phyloP scores from a whole-genome alignment of 1,140 invertebrate species.

The Asbolus verrucosus region DNA sequence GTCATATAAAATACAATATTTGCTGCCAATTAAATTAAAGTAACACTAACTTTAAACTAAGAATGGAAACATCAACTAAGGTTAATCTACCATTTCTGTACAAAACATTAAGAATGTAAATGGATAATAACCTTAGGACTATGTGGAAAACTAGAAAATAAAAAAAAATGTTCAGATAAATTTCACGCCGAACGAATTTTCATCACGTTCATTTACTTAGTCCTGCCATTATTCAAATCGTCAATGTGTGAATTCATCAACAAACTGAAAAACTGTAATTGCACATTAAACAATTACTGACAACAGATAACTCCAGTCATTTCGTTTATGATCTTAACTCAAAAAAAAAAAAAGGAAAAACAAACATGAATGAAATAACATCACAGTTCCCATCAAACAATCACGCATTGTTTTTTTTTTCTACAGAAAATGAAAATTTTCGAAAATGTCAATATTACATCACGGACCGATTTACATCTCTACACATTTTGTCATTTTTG shows the following conservation, averaged over 20 bases:
- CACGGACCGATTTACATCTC: slow-evolving; percentile 26
- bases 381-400: slow-evolving; percentile 28
- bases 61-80: slow-evolving; percentile 41
- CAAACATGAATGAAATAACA: slow-evolving; percentile 31
- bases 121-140: slow-evolving; percentile 37
- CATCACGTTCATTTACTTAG: slow-evolving; percentile 42
- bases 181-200: slow-evolving; percentile 12
- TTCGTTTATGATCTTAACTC: background rate
- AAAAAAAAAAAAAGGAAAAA: slow-evolving; percentile 26
- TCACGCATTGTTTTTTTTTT: slow-evolving; percentile 7
- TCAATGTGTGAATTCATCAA: slow-evolving; percentile 18
- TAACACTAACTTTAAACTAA: slow-evolving; percentile 49
- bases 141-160: slow-evolving; percentile 31
- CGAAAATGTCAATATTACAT: slow-evolving; percentile 14
- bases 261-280: slow-evolving; percentile 42
- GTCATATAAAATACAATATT: slow-evolving; percentile 48
- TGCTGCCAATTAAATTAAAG: slow-evolving; percentile 51
- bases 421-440: slow-evolving; percentile 20
- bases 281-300: slow-evolving; percentile 52
- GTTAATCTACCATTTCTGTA: slow-evolving; percentile 43
- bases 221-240: slow-evolving; percentile 37
- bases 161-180: slow-evolving; percentile 23
- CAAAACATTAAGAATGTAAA: slow-evolving; percentile 40
- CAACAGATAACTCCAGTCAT: slow-evolving; percentile 6
- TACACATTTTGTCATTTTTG: slow-evolving; percentile 32